Evolutionary conservation across 1,140 invertebrate genomes (phyloP).

Genomic region (Lysiphlebus fabarum): DNA sequence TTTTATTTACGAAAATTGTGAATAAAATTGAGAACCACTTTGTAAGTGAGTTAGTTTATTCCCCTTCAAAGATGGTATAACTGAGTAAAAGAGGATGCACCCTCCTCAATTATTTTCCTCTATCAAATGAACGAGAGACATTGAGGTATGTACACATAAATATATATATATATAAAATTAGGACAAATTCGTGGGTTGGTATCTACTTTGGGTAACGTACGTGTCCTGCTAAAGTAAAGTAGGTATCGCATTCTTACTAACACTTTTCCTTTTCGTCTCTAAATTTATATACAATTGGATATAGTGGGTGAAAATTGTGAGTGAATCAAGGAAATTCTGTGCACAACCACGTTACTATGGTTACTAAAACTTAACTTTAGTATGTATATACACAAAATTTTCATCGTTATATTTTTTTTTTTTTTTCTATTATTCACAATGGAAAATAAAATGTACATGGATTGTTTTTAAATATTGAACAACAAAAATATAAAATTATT

Average conservation of each 20-base stretch:
- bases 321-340: conserved; percentile 7
- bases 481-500: neutral
- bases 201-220: conserved; percentile 24
- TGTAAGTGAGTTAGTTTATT: conserved; percentile 17
- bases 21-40: conserved; percentile 12
- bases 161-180: neutral
- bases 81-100: conserved; percentile 15
- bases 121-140: neutral
- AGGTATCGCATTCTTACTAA: conserved; percentile 19
- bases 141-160: neutral
- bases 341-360: conserved; percentile 18
- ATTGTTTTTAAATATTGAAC: too few species aligned
- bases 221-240: conserved; percentile 32
- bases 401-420: conserved; percentile 5
- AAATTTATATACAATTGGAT: conserved; percentile 5
- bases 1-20: too few species aligned
- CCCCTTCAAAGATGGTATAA: neutral
- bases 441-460: too few species aligned
- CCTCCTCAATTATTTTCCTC: conserved; percentile 7
- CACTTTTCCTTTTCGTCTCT: conserved; percentile 15
- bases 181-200: conserved; percentile 13
- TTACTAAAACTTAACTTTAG: conserved; percentile 16
- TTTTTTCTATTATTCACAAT: neutral
- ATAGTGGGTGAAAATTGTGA: neutral
- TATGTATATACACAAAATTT: conserved; percentile 2